Base-by-base conservation (phyloP, 2,888 invertebrate genomes). In the Crepidodera aurea region DNA sequence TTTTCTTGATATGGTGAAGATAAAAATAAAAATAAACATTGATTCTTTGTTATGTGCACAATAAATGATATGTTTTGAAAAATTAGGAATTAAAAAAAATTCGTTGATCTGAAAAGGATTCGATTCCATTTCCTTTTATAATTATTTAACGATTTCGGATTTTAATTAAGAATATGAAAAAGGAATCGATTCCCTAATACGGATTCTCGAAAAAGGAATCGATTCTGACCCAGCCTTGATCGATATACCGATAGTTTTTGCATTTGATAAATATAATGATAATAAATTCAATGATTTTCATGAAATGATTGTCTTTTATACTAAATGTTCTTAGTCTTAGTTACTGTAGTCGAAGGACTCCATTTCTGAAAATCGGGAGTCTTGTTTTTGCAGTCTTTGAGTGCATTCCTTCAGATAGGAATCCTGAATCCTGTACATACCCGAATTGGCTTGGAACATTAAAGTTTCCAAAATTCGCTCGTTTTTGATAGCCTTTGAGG, bases 381-480 rank as follows among this genome's bases (percentile, higher is more conserved):
- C 94, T 81, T 94, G 94, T 81, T 93, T 93, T 81, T 93, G 90
- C 75, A 94, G 85, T 73, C 91, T 88, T 79, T 90, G 91, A 75
- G 93, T 91, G 79, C 93, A 95, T 71, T 92, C 94, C 81, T 93
- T 92, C 75, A 96, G 83, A 77, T 92, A 92, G 71, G 89, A 89
- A 80, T 94, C 94, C 78, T 94, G 93, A 78, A 95, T 92, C 63
- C 94, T 86, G 82, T 94, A 96, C 86, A 94, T 94, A 42, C 96
- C 96, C 1, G 93, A 89, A 81, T 94, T 94, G 53, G 95, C 95
- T 82, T 96, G 96, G 82, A 90, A 92, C 92, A 94, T 94, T 48
- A 96, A 84, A 2, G 96, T 96, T 80, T 95, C 94, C 76, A 96
- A 84, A 71, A 96, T 96, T 59, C 91, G 86, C 81, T 96, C 95